Evolutionary conservation across 2,888 invertebrate genomes (phyloP).

Genomic region (Corythucha ciliata): DNA sequence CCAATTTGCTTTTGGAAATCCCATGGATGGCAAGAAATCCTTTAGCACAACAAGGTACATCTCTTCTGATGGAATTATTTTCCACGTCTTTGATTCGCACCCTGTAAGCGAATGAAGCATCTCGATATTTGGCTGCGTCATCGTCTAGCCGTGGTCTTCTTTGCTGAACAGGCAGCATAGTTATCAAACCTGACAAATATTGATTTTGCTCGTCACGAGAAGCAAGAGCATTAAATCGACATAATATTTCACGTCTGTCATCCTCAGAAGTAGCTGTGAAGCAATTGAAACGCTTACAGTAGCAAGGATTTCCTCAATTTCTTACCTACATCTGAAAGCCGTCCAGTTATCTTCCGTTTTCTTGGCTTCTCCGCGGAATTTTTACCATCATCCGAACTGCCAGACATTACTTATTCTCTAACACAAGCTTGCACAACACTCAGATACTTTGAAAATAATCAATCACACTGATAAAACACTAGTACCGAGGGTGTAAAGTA

Average conservation of each 20-base stretch:
- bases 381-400: constrained; percentile 9
- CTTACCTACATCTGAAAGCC: constrained; percentile 14
- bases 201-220: constrained; percentile 23
- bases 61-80: constrained; percentile 1
- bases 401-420: constrained; percentile 9
- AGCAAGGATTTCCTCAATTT: constrained; percentile 14
- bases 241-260: constrained; percentile 13
- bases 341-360: constrained; percentile 17
- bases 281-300: constrained; percentile 16
- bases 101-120: constrained; percentile 14
- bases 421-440: constrained; percentile 1
- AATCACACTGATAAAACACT: constrained; percentile 1
- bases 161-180: constrained; percentile 19
- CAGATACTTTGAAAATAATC: constrained; percentile 6
- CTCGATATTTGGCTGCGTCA: constrained; percentile 16
- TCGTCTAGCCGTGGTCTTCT: constrained; percentile 16
- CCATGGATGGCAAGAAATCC: constrained; percentile 14
- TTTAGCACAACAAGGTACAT: constrained; percentile 14
- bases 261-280: constrained; percentile 14
- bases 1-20: constrained; percentile 12
- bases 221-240: constrained; percentile 9
- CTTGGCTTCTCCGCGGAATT: constrained; percentile 3
- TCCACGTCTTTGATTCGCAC: constrained; percentile 13
- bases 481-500: background rate
- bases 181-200: constrained; percentile 26